These are phyloP conservation scores for Xestia ashworthii DNA, from an alignment of 2,888 invertebrate species.

Conservation along the genomic window DNA sequence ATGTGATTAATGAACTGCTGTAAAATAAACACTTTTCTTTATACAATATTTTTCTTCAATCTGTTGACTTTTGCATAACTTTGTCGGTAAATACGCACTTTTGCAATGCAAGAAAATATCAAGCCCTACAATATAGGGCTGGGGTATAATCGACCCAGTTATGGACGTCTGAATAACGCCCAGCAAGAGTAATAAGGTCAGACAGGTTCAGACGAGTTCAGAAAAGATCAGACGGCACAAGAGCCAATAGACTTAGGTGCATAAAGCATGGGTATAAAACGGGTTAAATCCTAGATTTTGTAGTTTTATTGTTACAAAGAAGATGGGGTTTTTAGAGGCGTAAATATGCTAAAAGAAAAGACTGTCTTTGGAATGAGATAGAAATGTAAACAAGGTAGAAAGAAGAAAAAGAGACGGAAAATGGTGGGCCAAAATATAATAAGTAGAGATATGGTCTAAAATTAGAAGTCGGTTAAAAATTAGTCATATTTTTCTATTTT, in stretches of 20 bases:
- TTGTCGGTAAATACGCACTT: background rate
- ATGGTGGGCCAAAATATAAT: too few species aligned
- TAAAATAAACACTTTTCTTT: too few species aligned
- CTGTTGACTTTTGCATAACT: background rate
- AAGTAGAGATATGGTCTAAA: too few species aligned
- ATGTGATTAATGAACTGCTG: too few species aligned
- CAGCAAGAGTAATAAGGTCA: constrained; percentile 58
- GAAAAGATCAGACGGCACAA: constrained; percentile 19
- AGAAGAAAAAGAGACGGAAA: too few species aligned
- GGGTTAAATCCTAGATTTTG: constrained; percentile 8
- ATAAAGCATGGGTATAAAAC: constrained; percentile 4
- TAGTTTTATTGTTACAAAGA: background rate
- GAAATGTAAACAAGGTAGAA: too few species aligned
- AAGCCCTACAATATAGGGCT: constrained; percentile 13
- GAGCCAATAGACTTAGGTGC: constrained; percentile 46
- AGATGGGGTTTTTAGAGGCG: background rate
- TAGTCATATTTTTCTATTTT: too few species aligned
- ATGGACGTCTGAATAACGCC: constrained; percentile 51
- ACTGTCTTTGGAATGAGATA: background rate
- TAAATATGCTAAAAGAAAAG: background rate
- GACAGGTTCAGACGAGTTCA: constrained; percentile 32
- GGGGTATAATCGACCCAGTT: constrained; percentile 44
- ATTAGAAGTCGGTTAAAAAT: too few species aligned
- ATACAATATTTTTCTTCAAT: background rate
- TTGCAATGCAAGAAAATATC: background rate